Conservation (phyloP, 2,113 vertebrate species). For the Carollia perspicillata region DNA sequence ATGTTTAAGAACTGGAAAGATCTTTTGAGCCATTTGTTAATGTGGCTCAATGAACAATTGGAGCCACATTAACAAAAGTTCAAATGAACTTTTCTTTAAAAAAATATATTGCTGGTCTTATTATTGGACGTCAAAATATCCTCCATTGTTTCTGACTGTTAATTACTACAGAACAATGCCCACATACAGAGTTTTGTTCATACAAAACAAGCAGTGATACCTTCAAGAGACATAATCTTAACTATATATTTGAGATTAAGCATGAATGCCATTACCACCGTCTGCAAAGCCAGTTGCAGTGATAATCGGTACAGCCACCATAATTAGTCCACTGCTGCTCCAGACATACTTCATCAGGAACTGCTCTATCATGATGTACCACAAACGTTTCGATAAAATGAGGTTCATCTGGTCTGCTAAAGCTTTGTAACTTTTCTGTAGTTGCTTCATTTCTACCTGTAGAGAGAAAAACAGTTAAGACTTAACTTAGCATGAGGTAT, state of each 20-base stretch:
- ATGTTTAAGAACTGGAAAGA: not conserved
- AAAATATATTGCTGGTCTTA: not conserved
- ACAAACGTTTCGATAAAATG: conserved; percentile 96
- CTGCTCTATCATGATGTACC: conserved; percentile 99
- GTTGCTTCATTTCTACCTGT: conserved; percentile 97
- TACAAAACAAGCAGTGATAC: not conserved
- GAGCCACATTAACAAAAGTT: too few relatives aligned
- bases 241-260: conserved; percentile 52
- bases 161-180: not conserved
- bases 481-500: not conserved
- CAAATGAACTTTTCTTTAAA: too few relatives aligned
- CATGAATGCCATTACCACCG: conserved; percentile 85
- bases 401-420: conserved; percentile 96
- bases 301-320: conserved; percentile 99
- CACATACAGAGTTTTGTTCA: not conserved
- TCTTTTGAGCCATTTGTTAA: not conserved
- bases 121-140: not conserved
- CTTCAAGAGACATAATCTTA: conserved; percentile 28
- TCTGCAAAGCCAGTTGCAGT: conserved; percentile 96
- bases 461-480: conserved; percentile 51
- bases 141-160: not conserved
- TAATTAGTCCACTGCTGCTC: conserved; percentile 95
- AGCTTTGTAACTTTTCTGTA: conserved; percentile 95
- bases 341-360: conserved; percentile 99
- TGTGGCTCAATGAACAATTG: too few relatives aligned